Evolutionary conservation across 2,888 invertebrate genomes (phyloP).

Genomic region (Rosalia funebris): DNA sequence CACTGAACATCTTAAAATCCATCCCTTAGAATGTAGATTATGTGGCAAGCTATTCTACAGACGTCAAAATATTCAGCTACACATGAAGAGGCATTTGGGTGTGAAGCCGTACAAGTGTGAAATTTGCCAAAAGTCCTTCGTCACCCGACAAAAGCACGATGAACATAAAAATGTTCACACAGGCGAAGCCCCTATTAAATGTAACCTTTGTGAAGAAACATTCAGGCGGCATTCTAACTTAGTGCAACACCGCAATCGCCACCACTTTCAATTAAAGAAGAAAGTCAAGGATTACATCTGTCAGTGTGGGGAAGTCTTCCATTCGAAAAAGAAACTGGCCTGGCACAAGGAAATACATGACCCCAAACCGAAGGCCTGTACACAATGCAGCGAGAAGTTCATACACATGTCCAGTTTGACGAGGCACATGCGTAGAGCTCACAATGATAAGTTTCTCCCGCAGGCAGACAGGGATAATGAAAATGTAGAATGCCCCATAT

Average conservation of each 20-base stretch:
- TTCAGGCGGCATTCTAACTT: conserved; percentile 87
- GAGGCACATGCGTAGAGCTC: conserved; percentile 82
- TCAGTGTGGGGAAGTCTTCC: conserved; percentile 81
- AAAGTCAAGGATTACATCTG: conserved; percentile 69
- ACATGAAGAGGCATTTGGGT: conserved; percentile 81
- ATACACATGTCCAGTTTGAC: conserved; percentile 85
- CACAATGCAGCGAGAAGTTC: conserved; percentile 87
- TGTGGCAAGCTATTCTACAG: conserved; percentile 82
- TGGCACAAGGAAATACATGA: conserved; percentile 90
- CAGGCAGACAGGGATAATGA: conserved; percentile 70
- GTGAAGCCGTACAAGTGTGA: conserved; percentile 77
- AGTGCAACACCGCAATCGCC: conserved; percentile 83
- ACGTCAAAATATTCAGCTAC: conserved; percentile 78
- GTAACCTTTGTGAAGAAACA: conserved; percentile 80
- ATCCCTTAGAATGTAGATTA: conserved; percentile 84
- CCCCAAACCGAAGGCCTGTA: conserved; percentile 82
- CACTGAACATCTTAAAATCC: conserved; percentile 79
- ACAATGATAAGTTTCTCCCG: conserved; percentile 80
- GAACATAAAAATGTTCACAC: conserved; percentile 88
- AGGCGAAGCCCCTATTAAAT: conserved; percentile 82
- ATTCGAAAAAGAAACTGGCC: conserved; percentile 82
- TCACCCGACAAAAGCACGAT: conserved; percentile 81
- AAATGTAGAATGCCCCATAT: conserved; percentile 82
- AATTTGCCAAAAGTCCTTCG: conserved; percentile 83
- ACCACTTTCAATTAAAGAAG: conserved; percentile 78